Evolutionary conservation across 1,140 invertebrate species (phyloP), one percentile per base, ranked within the genome.

Genomic region (Magallana ariakensis): DNA sequence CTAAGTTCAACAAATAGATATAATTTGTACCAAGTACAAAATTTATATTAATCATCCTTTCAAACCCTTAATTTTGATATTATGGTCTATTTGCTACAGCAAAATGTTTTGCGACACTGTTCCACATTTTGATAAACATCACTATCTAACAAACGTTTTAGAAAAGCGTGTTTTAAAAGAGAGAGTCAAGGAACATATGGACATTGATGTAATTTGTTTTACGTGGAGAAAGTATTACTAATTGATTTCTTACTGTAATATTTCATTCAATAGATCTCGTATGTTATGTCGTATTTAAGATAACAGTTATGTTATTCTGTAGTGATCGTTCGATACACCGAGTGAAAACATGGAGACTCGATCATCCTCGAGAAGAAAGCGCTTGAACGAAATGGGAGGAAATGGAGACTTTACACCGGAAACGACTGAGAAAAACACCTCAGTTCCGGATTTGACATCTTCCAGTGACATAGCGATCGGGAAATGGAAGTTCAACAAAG

Each of bases 401-500:
- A 53, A 81, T n/a, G 53, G 54, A 26, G 15, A 62, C 60, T 11
- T n/a, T 56, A 13, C 33, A 16, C 11, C 16, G 19, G 55, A 82
- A 54, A 16, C 11, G 15, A 55, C 46, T 55, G 19, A 54, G 46
- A 56, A 82, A 82, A 55, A n/a, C 10, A 26, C 19, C 15, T 10
- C 15, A 19, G 10, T n/a, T 19, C 53, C 15, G 19, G n/a, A 82
- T 22, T 22, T 46, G 33, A 46, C 33, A 46, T 46, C 33, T n/a
- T 15, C 80, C 55, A 9, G 46, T 82, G 55, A 54, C n/a, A 53
- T 82, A 82, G 10, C 13, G 19, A 82, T 82, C 11, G 80, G 53
- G 8, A 80, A 88, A 80, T 62, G 87, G 60, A 16, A 54, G 1
- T 70, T 92, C 19, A 91, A 90, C 75, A 88, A 57, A 87, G 90